These are phyloP conservation scores for Potamarius usumacintae DNA, from an alignment of 2,113 vertebrate genomes.

Conservation along the genomic window DNA sequence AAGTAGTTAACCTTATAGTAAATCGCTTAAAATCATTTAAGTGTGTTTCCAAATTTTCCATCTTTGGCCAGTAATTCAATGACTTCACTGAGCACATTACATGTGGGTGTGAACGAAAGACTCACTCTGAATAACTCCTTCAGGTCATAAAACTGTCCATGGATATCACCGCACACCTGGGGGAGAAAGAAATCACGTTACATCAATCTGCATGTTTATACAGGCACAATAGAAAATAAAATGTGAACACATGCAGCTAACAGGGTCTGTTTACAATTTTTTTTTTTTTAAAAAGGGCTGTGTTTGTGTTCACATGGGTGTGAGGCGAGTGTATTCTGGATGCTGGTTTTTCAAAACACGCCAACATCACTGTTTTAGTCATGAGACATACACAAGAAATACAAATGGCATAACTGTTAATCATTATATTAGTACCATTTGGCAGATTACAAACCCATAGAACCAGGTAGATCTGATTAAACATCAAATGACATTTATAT, in stretches of 20 bases:
- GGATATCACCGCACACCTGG: conserved; percentile 93
- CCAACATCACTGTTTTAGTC: not conserved
- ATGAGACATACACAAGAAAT: not conserved
- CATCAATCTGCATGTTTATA: not conserved
- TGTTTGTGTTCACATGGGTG: not conserved
- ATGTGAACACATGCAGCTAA: not conserved
- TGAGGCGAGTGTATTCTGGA: not conserved
- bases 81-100: not conserved
- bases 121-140: conserved; percentile 93
- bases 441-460: not conserved
- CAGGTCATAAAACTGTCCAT: conserved; percentile 93
- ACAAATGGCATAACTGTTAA: not conserved
- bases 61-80: not conserved
- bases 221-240: not conserved
- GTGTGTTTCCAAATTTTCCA: not conserved
- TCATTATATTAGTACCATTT: not conserved
- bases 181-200: not conserved
- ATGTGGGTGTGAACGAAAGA: conserved; percentile 38
- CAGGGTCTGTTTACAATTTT: not conserved
- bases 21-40: not conserved
- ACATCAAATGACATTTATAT: not conserved
- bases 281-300: not conserved
- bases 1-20: not conserved
- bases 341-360: not conserved
- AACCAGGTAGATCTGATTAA: not conserved